Evolutionary conservation across 2,797 vertebrate genomes (phyloP), one percentile per base, ranked within the genome.

Genomic region (Agapornis canus): DNA sequence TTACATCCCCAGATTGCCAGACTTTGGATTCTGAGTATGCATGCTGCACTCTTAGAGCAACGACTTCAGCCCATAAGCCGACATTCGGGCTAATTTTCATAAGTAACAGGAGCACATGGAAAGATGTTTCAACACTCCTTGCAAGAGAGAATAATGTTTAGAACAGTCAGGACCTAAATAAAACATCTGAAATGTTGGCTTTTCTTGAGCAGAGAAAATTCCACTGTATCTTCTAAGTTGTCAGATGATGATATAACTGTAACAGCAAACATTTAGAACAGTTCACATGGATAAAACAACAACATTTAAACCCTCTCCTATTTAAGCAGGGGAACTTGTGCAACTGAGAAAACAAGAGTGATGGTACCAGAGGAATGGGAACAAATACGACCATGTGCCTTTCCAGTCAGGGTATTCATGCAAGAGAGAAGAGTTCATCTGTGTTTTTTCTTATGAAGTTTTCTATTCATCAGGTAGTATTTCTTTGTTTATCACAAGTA

Each of bases 141-240:
- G 23, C 23, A 48, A 61, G 48, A 75, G 4, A 79, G 7, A 66
- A 51, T 51, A 25, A 16, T 25, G 48, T 52, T 91, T 61, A 43
- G 31, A 89, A 52, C 8, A 82, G 42, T 77, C 71, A 66, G 1
- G 6, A 73, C 60, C 26, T 75, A 75, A 88, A 86, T 35, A 70
- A 82, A 89, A 11, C 13, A 32, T 70, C 23, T 54, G n/a, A 89
- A 92, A 90, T 40, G 10, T 3, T 70, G 37, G n/a, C 6, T 76
- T 77, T 88, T 59, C 16, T 86, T 13, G 22, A 31, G n/a, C 26
- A 52, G 23, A 82, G 23, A 82, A 89, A 73, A 81, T 83, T 78
- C 52, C 14, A 64, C 16, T 9, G 20, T 22, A 48, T 12, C 1
- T 5, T 89, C 56, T 43, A 56, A 16, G 60, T 22, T 39, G 31